Conservation (phyloP, 2,797 vertebrate species). For the Sebastiscus albofasciatus region DNA sequence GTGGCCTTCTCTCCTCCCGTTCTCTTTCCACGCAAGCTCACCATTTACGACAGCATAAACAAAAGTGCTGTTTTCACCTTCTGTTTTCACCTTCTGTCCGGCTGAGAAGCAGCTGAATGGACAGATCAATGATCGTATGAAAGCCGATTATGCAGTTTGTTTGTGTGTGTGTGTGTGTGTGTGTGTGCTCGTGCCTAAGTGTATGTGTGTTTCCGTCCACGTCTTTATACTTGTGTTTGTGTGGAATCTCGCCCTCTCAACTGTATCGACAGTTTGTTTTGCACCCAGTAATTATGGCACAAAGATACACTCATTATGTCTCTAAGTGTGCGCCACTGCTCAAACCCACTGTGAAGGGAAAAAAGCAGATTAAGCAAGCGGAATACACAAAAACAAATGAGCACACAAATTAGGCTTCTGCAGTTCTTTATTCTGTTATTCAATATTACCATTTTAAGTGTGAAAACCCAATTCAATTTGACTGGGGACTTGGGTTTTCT, state of each 20-base stretch:
- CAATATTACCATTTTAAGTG: constrained; percentile 48
- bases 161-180: constrained; percentile 4
- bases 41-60: constrained; percentile 49
- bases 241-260: constrained; percentile 35
- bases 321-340: constrained; percentile 30
- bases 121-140: constrained; percentile 57
- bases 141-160: constrained; percentile 32
- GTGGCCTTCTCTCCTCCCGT: not conserved
- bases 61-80: constrained; percentile 59
- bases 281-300: constrained; percentile 57
- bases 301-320: constrained; percentile 62
- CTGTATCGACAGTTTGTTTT: constrained; percentile 52
- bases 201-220: not conserved
- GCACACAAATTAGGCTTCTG: constrained; percentile 42
- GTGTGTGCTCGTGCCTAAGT: not conserved
- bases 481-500: constrained; percentile 36
- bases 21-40: constrained; percentile 17
- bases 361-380: constrained; percentile 52
- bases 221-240: constrained; percentile 7
- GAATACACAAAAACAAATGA: constrained; percentile 53
- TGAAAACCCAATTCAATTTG: constrained; percentile 24
- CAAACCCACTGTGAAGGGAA: constrained; percentile 45
- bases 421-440: constrained; percentile 50
- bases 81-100: constrained; percentile 51
- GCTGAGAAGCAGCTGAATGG: constrained; percentile 48